Percentiles rank a stretch among this genome's conserved stretches.
These are phyloP conservation scores for Eulemur albifrons DNA, from an alignment of 2,797 vertebrate genomes.

Conservation along the genomic window DNA sequence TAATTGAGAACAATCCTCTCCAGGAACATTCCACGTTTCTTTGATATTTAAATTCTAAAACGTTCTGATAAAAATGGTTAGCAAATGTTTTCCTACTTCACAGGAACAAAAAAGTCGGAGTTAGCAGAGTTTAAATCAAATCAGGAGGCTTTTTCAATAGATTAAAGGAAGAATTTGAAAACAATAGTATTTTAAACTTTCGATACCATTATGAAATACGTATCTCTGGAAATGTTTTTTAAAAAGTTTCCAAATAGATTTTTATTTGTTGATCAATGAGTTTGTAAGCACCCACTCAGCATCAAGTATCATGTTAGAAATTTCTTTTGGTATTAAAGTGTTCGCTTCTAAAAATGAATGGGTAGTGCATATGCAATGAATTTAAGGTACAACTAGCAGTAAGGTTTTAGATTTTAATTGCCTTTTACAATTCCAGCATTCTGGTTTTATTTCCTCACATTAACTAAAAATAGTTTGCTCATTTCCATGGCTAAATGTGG, in stretches of 20 bases:
- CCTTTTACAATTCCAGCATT: conserved; percentile 2
- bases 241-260: neutral
- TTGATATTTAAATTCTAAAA: conserved; percentile 41
- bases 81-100: neutral
- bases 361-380: neutral
- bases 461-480: conserved; percentile 18
- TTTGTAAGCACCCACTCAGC: neutral
- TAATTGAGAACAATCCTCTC: neutral
- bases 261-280: neutral
- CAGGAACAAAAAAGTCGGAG: neutral
- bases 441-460: conserved; percentile 20
- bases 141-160: neutral
- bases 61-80: neutral
- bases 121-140: neutral
- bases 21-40: neutral
- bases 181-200: neutral
- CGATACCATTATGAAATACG: neutral
- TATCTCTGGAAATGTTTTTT: neutral
- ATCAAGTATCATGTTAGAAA: neutral
- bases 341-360: neutral
- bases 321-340: neutral
- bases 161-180: conserved; percentile 8
- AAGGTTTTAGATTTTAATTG: conserved; percentile 3
- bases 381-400: conserved; percentile 25
- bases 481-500: conserved; percentile 17